Evolutionary conservation across 2,888 invertebrate genomes (phyloP).

Genomic region (Diarsia rubi): DNA sequence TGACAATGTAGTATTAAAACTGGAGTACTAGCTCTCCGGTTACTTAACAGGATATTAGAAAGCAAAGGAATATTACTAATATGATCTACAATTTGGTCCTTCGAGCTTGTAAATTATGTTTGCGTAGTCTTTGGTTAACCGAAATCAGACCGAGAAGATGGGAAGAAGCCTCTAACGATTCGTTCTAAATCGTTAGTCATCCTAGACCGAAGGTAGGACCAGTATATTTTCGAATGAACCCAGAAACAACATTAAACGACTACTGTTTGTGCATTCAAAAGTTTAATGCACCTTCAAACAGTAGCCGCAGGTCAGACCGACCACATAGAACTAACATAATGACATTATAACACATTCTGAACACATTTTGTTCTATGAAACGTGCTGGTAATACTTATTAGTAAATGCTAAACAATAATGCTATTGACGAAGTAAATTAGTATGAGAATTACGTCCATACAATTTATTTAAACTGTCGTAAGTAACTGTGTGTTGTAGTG

Average conservation of each 20-base stretch:
- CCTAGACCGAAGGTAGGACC: not conserved
- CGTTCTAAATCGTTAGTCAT: not conserved
- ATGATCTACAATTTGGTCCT: conserved; percentile 7
- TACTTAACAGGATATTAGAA: conserved; percentile 15
- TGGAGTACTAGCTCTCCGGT: not conserved
- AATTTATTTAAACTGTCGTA: conserved; percentile 63
- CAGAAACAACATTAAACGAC: not conserved
- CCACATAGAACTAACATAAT: conserved; percentile 20
- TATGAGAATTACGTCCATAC: conserved; percentile 41
- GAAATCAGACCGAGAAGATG: not conserved
- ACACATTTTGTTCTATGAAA: conserved; percentile 30
- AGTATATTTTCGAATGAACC: not conserved
- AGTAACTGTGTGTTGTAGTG: conserved; percentile 44
- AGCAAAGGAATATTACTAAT: not conserved
- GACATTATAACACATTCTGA: conserved; percentile 42
- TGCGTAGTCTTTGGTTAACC: not conserved
- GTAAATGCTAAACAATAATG: conserved; percentile 3
- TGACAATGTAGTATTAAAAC: conserved; percentile 28
- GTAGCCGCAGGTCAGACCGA: not conserved
- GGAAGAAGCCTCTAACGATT: not conserved
- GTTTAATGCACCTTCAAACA: conserved; percentile 11
- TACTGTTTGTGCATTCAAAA: not conserved
- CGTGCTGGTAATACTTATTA: conserved; percentile 44
- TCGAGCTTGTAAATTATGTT: not conserved
- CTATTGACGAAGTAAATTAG: conserved; percentile 30